phyloP scores from a whole-genome alignment of 2,113 vertebrate genomes.

The Geococcyx californianus region DNA sequence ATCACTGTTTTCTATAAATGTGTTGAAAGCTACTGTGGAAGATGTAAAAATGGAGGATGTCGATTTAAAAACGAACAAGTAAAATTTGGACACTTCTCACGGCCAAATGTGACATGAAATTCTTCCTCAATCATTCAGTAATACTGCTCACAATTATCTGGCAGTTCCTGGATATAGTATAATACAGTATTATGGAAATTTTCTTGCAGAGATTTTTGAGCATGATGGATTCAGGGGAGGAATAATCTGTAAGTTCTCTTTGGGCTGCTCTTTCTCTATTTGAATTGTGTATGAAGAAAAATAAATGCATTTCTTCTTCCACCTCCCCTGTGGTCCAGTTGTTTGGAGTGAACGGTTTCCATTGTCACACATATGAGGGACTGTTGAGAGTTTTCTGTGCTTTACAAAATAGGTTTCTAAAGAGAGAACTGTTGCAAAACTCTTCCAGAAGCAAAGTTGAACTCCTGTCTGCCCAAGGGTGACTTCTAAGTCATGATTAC shows the following conservation, averaged over 20 bases:
- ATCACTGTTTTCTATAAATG: neutral
- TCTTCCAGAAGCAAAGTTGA: conserved; percentile 9
- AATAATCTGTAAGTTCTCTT: neutral
- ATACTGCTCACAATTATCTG: neutral
- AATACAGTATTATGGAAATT: neutral
- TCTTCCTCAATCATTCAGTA: neutral
- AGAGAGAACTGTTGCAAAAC: neutral
- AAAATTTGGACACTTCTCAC: neutral
- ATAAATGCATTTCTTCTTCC: neutral
- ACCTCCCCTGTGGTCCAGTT: neutral
- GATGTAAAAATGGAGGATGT: neutral
- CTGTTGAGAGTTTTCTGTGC: neutral
- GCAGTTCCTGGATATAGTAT: neutral
- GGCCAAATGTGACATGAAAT: neutral
- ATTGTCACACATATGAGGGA: neutral
- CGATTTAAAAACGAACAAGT: neutral
- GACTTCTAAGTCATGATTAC: neutral
- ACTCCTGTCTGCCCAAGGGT: neutral
- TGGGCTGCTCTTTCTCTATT: neutral
- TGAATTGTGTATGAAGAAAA: neutral
- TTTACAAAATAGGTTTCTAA: neutral
- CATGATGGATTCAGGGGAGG: neutral
- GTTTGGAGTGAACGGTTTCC: neutral
- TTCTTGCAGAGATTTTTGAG: neutral
- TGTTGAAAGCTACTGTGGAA: neutral